A percentile compares a stretch with the other conserved stretches of the same genome.
These are phyloP conservation scores for Mystacides longicornis DNA, from an alignment of 2,888 invertebrate species.

Conservation along the genomic window DNA sequence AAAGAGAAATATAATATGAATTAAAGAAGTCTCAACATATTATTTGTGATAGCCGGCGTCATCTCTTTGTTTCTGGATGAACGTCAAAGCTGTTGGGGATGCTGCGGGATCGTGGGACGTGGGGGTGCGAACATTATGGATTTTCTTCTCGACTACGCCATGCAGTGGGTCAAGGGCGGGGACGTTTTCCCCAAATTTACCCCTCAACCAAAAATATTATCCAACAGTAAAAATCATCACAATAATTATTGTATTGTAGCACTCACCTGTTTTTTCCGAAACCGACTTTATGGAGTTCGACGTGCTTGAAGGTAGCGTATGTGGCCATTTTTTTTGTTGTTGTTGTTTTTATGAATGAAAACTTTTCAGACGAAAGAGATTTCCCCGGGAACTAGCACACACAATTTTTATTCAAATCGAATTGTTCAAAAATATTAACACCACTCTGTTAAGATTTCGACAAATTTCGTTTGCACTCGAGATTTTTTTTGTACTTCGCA, in stretches of 20 bases:
- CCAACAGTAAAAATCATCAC: background rate
- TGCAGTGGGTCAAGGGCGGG: slow-evolving; percentile 5
- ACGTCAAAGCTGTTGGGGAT: too few species aligned
- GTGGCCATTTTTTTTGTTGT: slow-evolving; percentile 65
- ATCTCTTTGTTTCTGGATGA: too few species aligned
- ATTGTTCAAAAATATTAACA: background rate
- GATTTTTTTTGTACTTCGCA: background rate
- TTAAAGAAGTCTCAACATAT: too few species aligned
- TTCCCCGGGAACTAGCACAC: background rate
- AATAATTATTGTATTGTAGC: too few species aligned
- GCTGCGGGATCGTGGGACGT: background rate
- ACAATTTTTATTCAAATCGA: background rate
- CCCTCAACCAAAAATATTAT: background rate
- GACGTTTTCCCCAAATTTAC: background rate
- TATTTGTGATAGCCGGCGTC: too few species aligned
- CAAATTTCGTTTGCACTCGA: background rate
- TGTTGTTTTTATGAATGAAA: background rate
- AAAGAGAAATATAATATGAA: too few species aligned
- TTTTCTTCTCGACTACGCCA: background rate
- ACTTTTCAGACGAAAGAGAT: background rate
- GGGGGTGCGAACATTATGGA: slow-evolving; percentile 1
- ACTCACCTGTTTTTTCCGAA: slow-evolving; percentile 86
- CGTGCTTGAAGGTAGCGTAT: slow-evolving; percentile 88
- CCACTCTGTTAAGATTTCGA: background rate
- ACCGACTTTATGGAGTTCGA: slow-evolving; percentile 90